Percentiles rank a stretch among this genome's conserved stretches.
These are phyloP conservation scores for Phrynocephalus vlangalii DNA, from an alignment of 2,797 vertebrate species.

Conservation along the genomic window DNA sequence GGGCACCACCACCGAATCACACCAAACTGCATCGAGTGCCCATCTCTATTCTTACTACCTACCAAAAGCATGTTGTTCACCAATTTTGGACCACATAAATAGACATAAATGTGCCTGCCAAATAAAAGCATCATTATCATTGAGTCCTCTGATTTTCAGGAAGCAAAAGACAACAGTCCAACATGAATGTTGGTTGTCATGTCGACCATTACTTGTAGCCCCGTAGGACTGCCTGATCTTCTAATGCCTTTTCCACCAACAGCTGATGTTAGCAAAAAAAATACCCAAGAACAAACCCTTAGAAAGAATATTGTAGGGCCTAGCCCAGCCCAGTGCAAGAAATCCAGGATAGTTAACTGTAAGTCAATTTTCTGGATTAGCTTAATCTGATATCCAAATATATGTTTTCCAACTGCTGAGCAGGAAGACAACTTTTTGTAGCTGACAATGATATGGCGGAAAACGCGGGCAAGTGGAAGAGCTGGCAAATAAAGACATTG, in stretches of 20 bases:
- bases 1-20: no score
- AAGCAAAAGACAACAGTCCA: rapidly evolving
- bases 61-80: no score
- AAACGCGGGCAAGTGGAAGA: not conserved
- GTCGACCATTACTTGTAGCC: not conserved
- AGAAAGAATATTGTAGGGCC: not conserved
- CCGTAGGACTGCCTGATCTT: not conserved
- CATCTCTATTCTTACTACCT: no score
- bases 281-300: not conserved
- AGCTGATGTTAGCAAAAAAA: not conserved
- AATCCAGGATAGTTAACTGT: no score
- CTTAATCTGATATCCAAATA: no score
- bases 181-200: not conserved
- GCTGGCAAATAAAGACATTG: not conserved
- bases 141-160: not conserved
- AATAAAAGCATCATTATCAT: no score
- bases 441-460: no score
- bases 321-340: not conserved
- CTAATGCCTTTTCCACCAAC: constrained; percentile 11
- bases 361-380: no score
- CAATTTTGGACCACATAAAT: no score
- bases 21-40: no score
- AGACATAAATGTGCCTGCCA: no score
- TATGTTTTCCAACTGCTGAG: not conserved
- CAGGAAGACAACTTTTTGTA: not conserved